Evolutionary conservation across 2,888 invertebrate species (phyloP).

Genomic region (Morinoia aosen): DNA sequence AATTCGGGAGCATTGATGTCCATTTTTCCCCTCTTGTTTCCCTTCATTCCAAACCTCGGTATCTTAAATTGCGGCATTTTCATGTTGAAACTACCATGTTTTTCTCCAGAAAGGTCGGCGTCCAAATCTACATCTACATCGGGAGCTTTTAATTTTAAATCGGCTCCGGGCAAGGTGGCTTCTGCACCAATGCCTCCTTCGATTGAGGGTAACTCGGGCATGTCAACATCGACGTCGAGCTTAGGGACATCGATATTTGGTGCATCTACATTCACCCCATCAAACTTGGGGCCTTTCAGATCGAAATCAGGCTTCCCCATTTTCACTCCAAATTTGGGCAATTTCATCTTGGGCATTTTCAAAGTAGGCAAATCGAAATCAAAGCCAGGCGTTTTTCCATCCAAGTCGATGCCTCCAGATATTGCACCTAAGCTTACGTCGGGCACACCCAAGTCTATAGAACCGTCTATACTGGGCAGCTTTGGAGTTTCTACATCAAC

Average conservation of each 20-base stretch:
- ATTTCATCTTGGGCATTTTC: background rate
- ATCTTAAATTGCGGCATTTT: background rate
- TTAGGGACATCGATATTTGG: background rate
- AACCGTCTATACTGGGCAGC: background rate
- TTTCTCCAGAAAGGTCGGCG: background rate
- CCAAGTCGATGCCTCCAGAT: slow-evolving; percentile 21
- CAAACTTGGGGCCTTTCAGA: slow-evolving; percentile 31
- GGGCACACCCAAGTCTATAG: slow-evolving; percentile 9
- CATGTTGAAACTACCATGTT: slow-evolving; percentile 11
- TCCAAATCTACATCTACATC: slow-evolving; percentile 35
- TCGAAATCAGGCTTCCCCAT: background rate
- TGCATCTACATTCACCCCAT: background rate
- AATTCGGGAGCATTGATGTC: slow-evolving; percentile 44
- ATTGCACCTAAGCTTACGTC: background rate
- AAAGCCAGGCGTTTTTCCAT: slow-evolving; percentile 24
- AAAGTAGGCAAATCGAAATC: background rate
- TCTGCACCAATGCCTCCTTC: slow-evolving; percentile 14
- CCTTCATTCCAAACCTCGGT: slow-evolving; percentile 6
- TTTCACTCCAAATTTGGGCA: slow-evolving; percentile 33
- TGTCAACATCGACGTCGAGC: slow-evolving; percentile 12
- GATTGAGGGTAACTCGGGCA: slow-evolving; percentile 20
- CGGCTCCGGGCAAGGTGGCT: no score
- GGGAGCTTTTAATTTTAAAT: background rate
- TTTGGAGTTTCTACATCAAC: background rate
- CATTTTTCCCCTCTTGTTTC: slow-evolving; percentile 1